A percentile compares a stretch with the other conserved stretches of the same genome.
phyloP scores from a whole-genome alignment of 1,140 invertebrate genomes.

The Schmidtea mediterranea region DNA sequence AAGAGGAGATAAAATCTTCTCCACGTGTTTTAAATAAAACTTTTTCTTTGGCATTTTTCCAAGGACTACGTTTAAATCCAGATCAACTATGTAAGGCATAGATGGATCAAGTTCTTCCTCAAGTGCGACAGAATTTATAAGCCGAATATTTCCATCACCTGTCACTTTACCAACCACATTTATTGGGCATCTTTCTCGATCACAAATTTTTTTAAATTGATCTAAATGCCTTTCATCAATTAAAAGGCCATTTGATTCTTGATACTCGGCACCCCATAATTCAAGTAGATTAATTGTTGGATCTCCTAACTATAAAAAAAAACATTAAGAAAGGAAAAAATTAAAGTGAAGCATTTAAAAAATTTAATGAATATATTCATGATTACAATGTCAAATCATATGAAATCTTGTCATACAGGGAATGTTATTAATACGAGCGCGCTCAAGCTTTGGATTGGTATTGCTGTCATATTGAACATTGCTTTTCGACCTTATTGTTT shows the following conservation, averaged over 20 bases:
- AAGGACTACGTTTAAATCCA: not conserved
- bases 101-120: too few species aligned
- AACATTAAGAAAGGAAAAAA: conserved; percentile 17
- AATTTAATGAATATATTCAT: too few species aligned
- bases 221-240: conserved; percentile 35
- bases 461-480: too few species aligned
- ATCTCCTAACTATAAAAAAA: conserved; percentile 73
- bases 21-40: not conserved
- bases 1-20: too few species aligned
- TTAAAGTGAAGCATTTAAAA: too few species aligned
- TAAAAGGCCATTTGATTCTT: conserved; percentile 60
- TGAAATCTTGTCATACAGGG: too few species aligned
- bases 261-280: conserved; percentile 89
- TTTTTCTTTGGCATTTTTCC: not conserved
- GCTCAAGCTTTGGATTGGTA: too few species aligned
- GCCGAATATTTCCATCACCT: too few species aligned
- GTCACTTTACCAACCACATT: conserved; percentile 72
- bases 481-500: too few species aligned
- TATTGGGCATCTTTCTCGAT: conserved; percentile 63
- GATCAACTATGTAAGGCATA: not conserved
- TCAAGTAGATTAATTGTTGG: conserved; percentile 68
- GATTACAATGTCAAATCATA: too few species aligned
- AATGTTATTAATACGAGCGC: too few species aligned
- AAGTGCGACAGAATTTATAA: too few species aligned
- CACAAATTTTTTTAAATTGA: conserved; percentile 43